Percentiles rank a stretch among this genome's conserved stretches.
Conservation (phyloP, 2,797 vertebrate species). For the Mastacembelus armatus region DNA sequence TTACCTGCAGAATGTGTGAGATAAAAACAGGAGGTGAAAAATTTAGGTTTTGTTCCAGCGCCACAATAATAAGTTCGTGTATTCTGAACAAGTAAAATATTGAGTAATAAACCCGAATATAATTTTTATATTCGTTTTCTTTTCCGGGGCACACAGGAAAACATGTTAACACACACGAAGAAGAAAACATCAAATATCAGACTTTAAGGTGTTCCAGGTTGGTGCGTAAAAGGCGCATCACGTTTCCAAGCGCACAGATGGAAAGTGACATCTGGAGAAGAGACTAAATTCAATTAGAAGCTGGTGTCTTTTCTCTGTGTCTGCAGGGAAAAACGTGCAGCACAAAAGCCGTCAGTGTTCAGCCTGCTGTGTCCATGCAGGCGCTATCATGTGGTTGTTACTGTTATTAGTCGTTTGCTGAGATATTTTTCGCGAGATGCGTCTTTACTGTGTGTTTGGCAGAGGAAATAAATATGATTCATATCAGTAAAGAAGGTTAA, state of each 20-base stretch:
- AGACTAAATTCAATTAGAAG: constrained; percentile 89
- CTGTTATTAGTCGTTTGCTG: neutral
- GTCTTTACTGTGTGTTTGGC: constrained; percentile 1
- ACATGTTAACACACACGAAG: too few species aligned
- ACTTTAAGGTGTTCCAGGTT: constrained; percentile 42
- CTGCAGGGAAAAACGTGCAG: constrained; percentile 30
- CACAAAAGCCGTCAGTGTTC: constrained; percentile 47
- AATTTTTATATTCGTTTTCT: neutral
- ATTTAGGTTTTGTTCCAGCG: neutral
- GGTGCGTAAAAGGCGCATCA: constrained; percentile 68
- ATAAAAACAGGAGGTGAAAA: neutral
- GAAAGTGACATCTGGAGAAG: constrained; percentile 95
- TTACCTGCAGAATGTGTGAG: constrained; percentile 14
- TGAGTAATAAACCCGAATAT: neutral
- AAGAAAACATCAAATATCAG: neutral
- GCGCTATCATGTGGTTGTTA: neutral
- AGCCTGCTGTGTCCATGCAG: constrained; percentile 1
- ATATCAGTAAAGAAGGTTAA: neutral
- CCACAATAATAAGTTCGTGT: neutral
- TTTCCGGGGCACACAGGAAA: neutral
- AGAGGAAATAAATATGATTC: too few species aligned
- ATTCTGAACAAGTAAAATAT: neutral
- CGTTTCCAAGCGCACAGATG: constrained; percentile 91
- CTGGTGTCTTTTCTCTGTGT: constrained; percentile 80
- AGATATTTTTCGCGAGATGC: constrained; percentile 10